Evolutionary conservation across 2,113 vertebrate genomes (phyloP).

Genomic region (Apodemus speciosus): DNA sequence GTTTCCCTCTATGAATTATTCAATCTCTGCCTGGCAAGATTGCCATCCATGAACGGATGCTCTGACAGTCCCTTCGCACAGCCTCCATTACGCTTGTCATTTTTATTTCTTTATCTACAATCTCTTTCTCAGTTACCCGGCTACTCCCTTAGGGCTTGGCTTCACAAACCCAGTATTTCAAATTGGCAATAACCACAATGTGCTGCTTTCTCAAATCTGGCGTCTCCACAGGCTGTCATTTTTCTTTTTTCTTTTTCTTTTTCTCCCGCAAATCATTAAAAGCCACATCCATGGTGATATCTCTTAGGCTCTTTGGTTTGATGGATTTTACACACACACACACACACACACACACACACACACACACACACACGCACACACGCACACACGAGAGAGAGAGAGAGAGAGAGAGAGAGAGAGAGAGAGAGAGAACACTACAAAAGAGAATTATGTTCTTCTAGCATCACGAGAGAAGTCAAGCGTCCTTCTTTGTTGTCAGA

Average conservation of each 20-base stretch:
- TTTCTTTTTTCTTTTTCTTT: conserved; percentile 58
- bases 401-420: neutral
- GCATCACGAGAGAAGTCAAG: conserved; percentile 83
- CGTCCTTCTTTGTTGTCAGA: conserved; percentile 87
- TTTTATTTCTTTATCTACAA: conserved; percentile 91
- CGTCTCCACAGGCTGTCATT: conserved; percentile 86
- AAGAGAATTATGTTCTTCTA: conserved; percentile 81
- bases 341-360: conserved; percentile 12
- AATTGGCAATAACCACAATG: conserved; percentile 88
- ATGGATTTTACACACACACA: conserved; percentile 69
- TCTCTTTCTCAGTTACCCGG: conserved; percentile 85
- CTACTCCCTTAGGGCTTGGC: conserved; percentile 88
- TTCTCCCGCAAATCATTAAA: conserved; percentile 82
- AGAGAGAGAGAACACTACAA: conserved; percentile 45
- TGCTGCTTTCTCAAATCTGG: conserved; percentile 83
- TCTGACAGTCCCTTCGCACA: conserved; percentile 87
- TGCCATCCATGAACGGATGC: conserved; percentile 87
- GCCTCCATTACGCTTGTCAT: conserved; percentile 89
- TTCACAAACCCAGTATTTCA: conserved; percentile 87
- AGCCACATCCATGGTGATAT: conserved; percentile 83
- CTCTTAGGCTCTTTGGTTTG: conserved; percentile 82
- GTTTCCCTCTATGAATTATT: conserved; percentile 94
- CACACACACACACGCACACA: neutral
- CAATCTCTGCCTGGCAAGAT: conserved; percentile 88
- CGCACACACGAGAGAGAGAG: neutral